phyloP scores from a whole-genome alignment of 2,113 vertebrate genomes.

The Circaetus gallicus region DNA sequence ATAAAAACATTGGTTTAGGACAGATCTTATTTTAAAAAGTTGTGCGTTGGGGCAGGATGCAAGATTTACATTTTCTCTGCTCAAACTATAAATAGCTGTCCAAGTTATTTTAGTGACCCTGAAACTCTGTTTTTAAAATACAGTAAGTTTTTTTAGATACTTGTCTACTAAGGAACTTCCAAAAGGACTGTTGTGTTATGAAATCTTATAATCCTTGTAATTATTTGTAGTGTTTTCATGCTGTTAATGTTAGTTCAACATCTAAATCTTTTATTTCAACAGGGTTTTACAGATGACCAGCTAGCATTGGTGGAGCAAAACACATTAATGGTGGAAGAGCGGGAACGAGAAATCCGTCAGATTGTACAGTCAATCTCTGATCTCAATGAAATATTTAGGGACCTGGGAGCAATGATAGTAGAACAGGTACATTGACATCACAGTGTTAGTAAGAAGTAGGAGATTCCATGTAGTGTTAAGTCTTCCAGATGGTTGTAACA shows the following conservation, averaged over 20 bases:
- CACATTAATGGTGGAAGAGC: constrained; percentile 88
- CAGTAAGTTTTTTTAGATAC: neutral
- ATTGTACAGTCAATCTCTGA: constrained; percentile 97
- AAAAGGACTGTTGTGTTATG: neutral
- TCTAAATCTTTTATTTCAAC: neutral
- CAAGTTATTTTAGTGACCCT: neutral
- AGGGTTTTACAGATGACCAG: constrained; percentile 95
- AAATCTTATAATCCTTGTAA: neutral
- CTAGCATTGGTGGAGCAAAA: constrained; percentile 90
- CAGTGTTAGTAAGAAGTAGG: neutral
- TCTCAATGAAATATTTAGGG: constrained; percentile 94
- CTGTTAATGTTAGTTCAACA: neutral
- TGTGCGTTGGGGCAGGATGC: neutral
- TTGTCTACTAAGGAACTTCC: neutral
- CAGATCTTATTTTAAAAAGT: neutral
- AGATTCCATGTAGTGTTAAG: neutral
- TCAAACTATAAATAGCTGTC: neutral
- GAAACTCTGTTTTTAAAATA: neutral
- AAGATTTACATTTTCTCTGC: neutral
- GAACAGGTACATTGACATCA: constrained; percentile 83
- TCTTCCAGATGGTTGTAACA: neutral
- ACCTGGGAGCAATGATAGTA: constrained; percentile 94
- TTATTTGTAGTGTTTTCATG: neutral
- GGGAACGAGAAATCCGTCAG: constrained; percentile 91
- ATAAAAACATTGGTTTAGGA: neutral